Evolutionary conservation across 2,113 vertebrate species (phyloP).

Genomic region (Tragelaphus buxtoni): DNA sequence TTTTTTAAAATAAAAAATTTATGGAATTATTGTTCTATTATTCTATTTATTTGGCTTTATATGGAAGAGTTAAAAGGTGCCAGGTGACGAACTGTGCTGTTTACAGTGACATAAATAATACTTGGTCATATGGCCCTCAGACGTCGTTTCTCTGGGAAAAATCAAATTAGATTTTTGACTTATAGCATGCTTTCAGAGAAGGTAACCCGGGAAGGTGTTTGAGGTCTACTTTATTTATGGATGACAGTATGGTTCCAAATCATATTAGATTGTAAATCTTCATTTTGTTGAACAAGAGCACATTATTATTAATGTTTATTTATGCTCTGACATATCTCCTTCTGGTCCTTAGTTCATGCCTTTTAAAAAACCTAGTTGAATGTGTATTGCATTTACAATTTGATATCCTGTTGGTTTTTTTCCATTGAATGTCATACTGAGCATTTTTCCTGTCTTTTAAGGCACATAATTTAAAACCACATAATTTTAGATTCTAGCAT

Average conservation of each 20-base stretch:
- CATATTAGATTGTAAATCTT: not conserved
- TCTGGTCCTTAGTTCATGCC: not conserved
- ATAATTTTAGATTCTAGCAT: not conserved
- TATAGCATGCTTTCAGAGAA: not conserved
- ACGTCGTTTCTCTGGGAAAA: not conserved
- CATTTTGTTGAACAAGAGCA: not conserved
- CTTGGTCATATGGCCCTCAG: not conserved
- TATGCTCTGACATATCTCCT: not conserved
- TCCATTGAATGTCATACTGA: not conserved
- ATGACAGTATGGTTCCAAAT: not conserved
- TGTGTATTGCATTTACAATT: not conserved
- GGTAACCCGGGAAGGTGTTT: not conserved
- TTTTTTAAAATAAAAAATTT: not conserved
- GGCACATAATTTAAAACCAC: not conserved
- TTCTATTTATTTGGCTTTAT: not conserved
- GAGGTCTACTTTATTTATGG: constrained; percentile 8
- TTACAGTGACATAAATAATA: not conserved
- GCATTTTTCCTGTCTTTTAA: not conserved
- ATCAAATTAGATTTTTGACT: constrained; percentile 14
- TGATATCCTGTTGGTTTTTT: not conserved
- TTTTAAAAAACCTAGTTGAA: not conserved
- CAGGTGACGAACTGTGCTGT: not conserved
- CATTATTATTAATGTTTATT: not conserved
- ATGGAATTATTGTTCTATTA: not conserved
- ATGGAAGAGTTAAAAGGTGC: not conserved